Percentiles rank a stretch among this genome's conserved stretches.
These are phyloP conservation scores for Dolichopus griseipennis DNA, from an alignment of 2,888 invertebrate genomes.

Conservation along the genomic window DNA sequence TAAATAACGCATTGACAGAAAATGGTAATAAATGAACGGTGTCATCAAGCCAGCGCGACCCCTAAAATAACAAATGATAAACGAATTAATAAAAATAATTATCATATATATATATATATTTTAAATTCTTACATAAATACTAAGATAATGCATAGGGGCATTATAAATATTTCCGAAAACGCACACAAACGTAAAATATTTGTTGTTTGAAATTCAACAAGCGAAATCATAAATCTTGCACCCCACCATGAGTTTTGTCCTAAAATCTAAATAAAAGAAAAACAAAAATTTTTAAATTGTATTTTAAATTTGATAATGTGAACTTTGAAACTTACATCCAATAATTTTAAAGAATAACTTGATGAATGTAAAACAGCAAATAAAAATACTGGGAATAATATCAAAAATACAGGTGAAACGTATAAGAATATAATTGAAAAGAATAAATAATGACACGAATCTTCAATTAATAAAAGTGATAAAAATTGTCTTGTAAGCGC, in stretches of 20 bases:
- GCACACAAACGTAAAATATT: slow-evolving; percentile 86
- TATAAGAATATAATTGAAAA: slow-evolving; percentile 92
- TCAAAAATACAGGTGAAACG: slow-evolving; percentile 79
- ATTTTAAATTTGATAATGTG: neutral
- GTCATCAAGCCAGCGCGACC: slow-evolving; percentile 84
- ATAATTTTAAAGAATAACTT: slow-evolving; percentile 78
- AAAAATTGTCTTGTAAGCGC: slow-evolving; percentile 77
- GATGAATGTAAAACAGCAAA: slow-evolving; percentile 90
- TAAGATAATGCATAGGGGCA: slow-evolving; percentile 72
- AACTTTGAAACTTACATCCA: slow-evolving; percentile 69
- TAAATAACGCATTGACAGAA: slow-evolving; percentile 82
- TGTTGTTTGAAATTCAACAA: slow-evolving; percentile 83
- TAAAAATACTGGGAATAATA: slow-evolving; percentile 79
- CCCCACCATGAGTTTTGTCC: slow-evolving; percentile 91
- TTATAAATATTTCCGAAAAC: slow-evolving; percentile 85
- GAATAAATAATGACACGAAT: slow-evolving; percentile 93
- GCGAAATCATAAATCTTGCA: slow-evolving; percentile 71
- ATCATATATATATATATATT: neutral
- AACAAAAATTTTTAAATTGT: neutral
- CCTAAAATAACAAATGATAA: slow-evolving; percentile 48
- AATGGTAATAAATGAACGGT: slow-evolving; percentile 95
- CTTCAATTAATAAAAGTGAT: slow-evolving; percentile 69
- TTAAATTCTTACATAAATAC: slow-evolving; percentile 69
- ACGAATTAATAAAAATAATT: neutral
- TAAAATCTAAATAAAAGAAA: slow-evolving; percentile 55